Evolutionary conservation across 2,888 invertebrate species (phyloP).

Genomic region (Epirrita christyi): DNA sequence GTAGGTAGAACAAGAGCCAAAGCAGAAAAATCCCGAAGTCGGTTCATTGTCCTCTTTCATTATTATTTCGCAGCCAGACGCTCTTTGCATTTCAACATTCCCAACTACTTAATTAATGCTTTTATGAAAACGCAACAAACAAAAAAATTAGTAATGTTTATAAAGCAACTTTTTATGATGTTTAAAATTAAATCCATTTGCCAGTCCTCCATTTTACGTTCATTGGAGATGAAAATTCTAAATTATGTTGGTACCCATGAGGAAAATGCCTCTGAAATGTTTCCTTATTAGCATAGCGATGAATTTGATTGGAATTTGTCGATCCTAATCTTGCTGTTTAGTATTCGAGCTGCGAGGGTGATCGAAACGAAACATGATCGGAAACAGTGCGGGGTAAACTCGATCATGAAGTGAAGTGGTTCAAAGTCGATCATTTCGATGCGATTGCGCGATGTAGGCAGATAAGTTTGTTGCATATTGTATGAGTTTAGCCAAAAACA

Average conservation of each 20-base stretch:
- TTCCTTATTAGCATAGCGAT: constrained; percentile 25
- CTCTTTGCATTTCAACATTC: constrained; percentile 22
- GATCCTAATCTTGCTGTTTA: constrained; percentile 29
- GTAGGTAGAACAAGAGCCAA: constrained; percentile 16
- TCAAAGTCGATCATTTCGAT: constrained; percentile 23
- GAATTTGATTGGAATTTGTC: constrained; percentile 33
- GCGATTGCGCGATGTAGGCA: constrained; percentile 21
- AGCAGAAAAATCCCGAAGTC: constrained; percentile 10
- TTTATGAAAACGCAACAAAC: constrained; percentile 27
- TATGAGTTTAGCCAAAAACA: constrained; percentile 30
- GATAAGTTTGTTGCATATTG: constrained; percentile 35
- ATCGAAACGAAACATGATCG: constrained; percentile 20
- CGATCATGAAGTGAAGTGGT: constrained; percentile 23
- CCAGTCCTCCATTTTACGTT: constrained; percentile 22
- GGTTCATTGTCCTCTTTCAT: constrained; percentile 31
- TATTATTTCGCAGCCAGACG: constrained; percentile 28
- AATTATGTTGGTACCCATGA: constrained; percentile 10
- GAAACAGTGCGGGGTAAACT: constrained; percentile 21
- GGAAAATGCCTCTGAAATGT: constrained; percentile 17
- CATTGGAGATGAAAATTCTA: constrained; percentile 27
- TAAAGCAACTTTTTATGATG: constrained; percentile 13
- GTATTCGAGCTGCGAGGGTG: constrained; percentile 24
- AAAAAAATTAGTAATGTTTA: constrained; percentile 22
- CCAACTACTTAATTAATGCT: constrained; percentile 23
- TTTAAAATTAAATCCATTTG: constrained; percentile 6